phyloP scores from a whole-genome alignment of 1,140 invertebrate genomes.

The Ips typographus region DNA sequence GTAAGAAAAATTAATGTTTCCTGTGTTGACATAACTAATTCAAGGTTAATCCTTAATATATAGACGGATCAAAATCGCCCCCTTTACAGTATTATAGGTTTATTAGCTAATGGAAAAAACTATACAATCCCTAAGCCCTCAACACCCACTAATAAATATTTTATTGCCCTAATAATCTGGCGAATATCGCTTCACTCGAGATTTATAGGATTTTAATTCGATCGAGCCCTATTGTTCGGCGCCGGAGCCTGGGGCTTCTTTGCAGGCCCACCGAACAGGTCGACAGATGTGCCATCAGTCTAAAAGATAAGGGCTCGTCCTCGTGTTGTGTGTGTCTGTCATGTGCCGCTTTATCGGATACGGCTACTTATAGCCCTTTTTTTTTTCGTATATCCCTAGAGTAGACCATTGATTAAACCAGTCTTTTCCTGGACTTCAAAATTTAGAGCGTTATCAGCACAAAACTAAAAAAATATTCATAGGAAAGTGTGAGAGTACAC shows the following conservation, averaged over 20 bases:
- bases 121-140: constrained; percentile 6
- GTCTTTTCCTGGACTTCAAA: no score
- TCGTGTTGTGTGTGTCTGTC: constrained; percentile 19
- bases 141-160: constrained; percentile 34
- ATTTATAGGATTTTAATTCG: constrained; percentile 34
- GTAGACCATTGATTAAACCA: no score
- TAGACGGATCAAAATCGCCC: no score
- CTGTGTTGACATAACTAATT: no score
- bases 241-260: constrained; percentile 6
- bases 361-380: constrained; percentile 16
- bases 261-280: constrained; percentile 5
- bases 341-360: constrained; percentile 13
- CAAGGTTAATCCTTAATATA: no score
- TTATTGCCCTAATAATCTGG: constrained; percentile 33
- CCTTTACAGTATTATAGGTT: no score
- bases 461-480: no score
- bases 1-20: no score
- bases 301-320: constrained; percentile 29
- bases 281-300: constrained; percentile 25
- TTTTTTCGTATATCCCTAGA: not conserved
- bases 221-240: constrained; percentile 19
- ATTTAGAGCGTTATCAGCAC: no score
- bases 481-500: no score
- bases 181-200: constrained; percentile 26
- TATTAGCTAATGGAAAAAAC: no score